Evolutionary conservation across 2,797 vertebrate species (phyloP).

Genomic region (Sylvilagus floridanus): DNA sequence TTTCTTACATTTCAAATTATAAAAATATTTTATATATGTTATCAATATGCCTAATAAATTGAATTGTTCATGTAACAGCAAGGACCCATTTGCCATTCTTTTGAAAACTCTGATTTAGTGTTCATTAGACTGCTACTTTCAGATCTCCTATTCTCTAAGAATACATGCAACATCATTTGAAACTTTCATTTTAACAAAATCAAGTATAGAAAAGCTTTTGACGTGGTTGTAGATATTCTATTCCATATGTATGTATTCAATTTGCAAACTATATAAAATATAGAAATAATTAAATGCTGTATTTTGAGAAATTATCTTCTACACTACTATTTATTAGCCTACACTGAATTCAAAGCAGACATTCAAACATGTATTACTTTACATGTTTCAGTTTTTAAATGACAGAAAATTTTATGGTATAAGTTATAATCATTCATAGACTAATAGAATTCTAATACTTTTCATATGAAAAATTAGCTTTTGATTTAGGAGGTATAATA

Average conservation of each 20-base stretch:
- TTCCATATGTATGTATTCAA: not conserved
- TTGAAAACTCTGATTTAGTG: not conserved
- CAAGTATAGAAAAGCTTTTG: not conserved
- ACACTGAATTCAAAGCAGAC: no score
- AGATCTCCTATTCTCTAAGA: not conserved
- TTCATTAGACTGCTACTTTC: not conserved
- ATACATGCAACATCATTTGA: slow-evolving; percentile 6
- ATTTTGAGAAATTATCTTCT: slow-evolving; percentile 39
- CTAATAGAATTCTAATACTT: slow-evolving; percentile 13
- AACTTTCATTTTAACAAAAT: slow-evolving; percentile 34
- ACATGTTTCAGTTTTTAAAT: slow-evolving; percentile 18
- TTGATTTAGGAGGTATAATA: not conserved
- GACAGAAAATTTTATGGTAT: not conserved
- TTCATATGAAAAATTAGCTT: slow-evolving; percentile 28
- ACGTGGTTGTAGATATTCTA: not conserved
- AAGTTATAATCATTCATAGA: not conserved
- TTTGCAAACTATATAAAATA: not conserved
- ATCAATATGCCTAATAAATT: slow-evolving; percentile 49
- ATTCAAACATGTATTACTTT: not conserved
- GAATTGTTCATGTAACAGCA: not conserved
- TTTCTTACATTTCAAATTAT: slow-evolving; percentile 76
- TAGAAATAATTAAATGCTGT: not conserved
- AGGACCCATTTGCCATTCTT: slow-evolving; percentile 50
- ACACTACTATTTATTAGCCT: slow-evolving; percentile 19
- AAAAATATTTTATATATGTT: slow-evolving; percentile 50